Conservation (phyloP, 92 coral and sea anemone species). For the Isaurus tuberculatus region DNA sequence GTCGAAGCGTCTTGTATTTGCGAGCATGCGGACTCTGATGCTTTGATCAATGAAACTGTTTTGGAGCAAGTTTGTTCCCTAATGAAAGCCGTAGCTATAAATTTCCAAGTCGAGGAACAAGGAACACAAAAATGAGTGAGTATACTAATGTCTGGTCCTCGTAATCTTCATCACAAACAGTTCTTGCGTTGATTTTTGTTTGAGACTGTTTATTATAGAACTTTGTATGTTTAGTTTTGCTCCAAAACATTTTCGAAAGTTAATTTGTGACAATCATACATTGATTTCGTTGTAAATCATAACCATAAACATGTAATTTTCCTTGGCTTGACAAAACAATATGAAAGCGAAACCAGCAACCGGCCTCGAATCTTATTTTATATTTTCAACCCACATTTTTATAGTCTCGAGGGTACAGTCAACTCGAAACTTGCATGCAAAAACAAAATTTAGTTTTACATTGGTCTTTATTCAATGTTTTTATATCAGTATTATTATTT, state of each 20-base stretch:
- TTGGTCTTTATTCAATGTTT: too few relatives aligned
- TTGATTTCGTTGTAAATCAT: neutral
- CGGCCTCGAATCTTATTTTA: too few relatives aligned
- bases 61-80: neutral
- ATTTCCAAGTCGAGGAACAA: neutral
- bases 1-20: neutral
- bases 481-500: too few relatives aligned
- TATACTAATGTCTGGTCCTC: neutral
- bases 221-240: conserved; percentile 1
- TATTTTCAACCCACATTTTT: too few relatives aligned
- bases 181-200: neutral
- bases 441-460: too few relatives aligned
- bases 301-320: too few relatives aligned
- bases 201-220: neutral
- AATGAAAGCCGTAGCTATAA: neutral
- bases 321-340: too few relatives aligned
- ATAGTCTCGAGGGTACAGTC: too few relatives aligned
- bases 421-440: too few relatives aligned
- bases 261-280: neutral
- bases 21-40: neutral
- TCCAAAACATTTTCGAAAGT: neutral
- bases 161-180: neutral
- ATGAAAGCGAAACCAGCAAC: too few relatives aligned
- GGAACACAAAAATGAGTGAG: neutral
- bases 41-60: neutral